These are phyloP conservation scores for Halichondria panicea DNA, from an alignment of 37 sponge, comb jelly and placozoan genomes.

Conservation along the genomic window DNA sequence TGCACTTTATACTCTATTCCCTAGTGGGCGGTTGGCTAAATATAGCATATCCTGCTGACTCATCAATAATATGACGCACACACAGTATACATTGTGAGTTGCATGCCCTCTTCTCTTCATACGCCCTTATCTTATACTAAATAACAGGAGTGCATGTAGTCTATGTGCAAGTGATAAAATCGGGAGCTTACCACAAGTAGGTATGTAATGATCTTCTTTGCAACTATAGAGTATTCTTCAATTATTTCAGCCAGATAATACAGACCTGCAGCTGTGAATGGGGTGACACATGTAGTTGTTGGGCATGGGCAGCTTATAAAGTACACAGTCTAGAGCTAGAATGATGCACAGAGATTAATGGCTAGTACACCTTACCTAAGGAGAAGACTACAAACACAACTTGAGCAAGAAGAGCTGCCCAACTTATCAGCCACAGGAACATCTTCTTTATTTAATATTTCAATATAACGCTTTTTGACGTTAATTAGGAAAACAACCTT, in stretches of 20 bases:
- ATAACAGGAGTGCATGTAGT: too few species aligned
- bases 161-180: neutral
- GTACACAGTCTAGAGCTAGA: too few species aligned
- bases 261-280: slow-evolving; percentile 82
- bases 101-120: too few species aligned
- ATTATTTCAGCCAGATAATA: slow-evolving; percentile 88
- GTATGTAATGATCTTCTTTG: slow-evolving; percentile 56
- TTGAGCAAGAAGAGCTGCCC: slow-evolving; percentile 61
- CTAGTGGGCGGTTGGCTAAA: too few species aligned
- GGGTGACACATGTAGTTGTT: too few species aligned
- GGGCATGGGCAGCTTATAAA: too few species aligned
- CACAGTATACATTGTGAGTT: too few species aligned
- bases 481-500: neutral
- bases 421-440: slow-evolving; percentile 73
- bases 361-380: slow-evolving; percentile 58
- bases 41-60: too few species aligned
- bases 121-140: too few species aligned
- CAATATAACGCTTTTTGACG: neutral
- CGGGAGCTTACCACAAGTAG: slow-evolving; percentile 60
- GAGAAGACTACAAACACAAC: slow-evolving; percentile 58
- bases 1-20: too few species aligned
- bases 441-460: neutral
- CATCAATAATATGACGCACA: too few species aligned
- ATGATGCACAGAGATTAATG: too few species aligned
- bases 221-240: slow-evolving; percentile 83